Evolutionary conservation across 2,797 vertebrate species (phyloP).

Genomic region (Prunella strophiata): DNA sequence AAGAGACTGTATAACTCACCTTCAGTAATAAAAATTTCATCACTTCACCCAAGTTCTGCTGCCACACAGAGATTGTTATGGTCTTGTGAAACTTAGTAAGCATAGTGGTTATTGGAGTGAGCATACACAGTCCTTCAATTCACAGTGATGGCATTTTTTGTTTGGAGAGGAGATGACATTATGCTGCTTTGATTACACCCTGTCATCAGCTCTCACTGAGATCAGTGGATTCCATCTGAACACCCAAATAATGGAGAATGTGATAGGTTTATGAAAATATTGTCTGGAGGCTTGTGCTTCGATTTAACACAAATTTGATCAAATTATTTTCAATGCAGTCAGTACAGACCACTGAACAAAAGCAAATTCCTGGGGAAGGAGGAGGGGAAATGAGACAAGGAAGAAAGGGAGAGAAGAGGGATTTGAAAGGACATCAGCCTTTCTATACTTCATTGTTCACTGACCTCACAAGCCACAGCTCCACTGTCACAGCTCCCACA

Average conservation of each 20-base stretch:
- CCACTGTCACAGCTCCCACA: neutral
- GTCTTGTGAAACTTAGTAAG: neutral
- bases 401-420: neutral
- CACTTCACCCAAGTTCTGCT: neutral
- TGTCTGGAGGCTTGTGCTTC: neutral
- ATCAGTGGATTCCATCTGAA: neutral
- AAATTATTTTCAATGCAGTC: slow-evolving; percentile 4
- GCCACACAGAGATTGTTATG: neutral
- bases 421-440: neutral
- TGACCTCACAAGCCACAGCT: neutral
- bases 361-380: neutral
- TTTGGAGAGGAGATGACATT: neutral
- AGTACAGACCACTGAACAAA: slow-evolving; percentile 8
- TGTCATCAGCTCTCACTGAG: neutral
- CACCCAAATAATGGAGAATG: neutral
- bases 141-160: neutral
- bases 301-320: slow-evolving; percentile 32
- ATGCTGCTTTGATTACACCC: neutral
- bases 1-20: slow-evolving; percentile 6
- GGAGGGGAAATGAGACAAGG: neutral
- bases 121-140: neutral
- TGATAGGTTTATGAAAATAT: slow-evolving; percentile 20
- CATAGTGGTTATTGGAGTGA: neutral
- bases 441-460: neutral
- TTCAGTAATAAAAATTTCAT: slow-evolving; percentile 24